phyloP scores from a whole-genome alignment of 1,140 invertebrate species.

The Drosophila murphyi region DNA sequence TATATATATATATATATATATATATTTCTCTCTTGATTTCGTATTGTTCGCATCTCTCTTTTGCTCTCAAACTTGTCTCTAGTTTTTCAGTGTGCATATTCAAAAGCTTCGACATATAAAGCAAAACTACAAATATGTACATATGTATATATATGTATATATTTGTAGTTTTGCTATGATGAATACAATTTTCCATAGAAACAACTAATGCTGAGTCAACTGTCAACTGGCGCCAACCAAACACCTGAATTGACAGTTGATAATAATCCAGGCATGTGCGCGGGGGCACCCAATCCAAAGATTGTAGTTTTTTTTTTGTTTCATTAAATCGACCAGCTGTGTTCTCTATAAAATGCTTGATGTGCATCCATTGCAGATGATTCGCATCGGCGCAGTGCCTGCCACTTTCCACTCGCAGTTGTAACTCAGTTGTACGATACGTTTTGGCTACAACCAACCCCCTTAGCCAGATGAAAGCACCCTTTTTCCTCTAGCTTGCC shows the following conservation, averaged over 20 bases:
- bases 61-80: background rate
- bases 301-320: background rate
- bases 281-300: background rate
- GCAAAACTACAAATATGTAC: too few species aligned
- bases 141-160: too few species aligned
- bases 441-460: slow-evolving; percentile 1
- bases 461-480: slow-evolving; percentile 44
- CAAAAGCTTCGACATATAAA: too few species aligned
- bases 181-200: too few species aligned
- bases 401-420: slow-evolving; percentile 28
- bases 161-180: too few species aligned
- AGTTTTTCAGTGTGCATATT: background rate
- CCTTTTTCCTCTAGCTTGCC: slow-evolving; percentile 20
- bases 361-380: background rate
- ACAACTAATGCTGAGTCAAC: slow-evolving; percentile 1
- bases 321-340: slow-evolving; percentile 19
- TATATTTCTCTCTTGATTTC: background rate
- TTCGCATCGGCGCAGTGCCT: slow-evolving; percentile 43
- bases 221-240: slow-evolving; percentile 11
- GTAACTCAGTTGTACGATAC: slow-evolving; percentile 47
- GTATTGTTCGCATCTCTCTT: background rate
- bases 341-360: slow-evolving; percentile 2
- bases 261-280: background rate
- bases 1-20: too few species aligned
- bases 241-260: too few species aligned